phyloP scores from a whole-genome alignment of 2,113 vertebrate species.

The Octodon degus region DNA sequence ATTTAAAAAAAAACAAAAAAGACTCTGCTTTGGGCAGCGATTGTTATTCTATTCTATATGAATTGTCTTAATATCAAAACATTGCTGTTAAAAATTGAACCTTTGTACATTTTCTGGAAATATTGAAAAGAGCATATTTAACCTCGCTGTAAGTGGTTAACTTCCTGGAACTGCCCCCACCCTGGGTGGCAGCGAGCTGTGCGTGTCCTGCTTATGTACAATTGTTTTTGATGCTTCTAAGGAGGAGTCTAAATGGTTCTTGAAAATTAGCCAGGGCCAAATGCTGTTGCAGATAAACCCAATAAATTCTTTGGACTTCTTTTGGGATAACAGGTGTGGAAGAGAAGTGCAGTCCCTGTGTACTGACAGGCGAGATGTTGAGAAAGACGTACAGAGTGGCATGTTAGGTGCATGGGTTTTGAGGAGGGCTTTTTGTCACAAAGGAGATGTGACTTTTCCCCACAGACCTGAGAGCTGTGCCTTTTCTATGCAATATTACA shows the following conservation, averaged over 20 bases:
- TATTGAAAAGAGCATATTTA: slow-evolving; percentile 45
- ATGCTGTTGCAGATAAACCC: slow-evolving; percentile 81
- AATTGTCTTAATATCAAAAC: slow-evolving; percentile 73
- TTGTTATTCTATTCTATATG: background rate
- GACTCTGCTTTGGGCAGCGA: background rate
- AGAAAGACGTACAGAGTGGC: slow-evolving; percentile 85
- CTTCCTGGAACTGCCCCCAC: slow-evolving; percentile 45
- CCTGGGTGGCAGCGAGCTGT: slow-evolving; percentile 57
- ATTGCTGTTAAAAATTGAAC: slow-evolving; percentile 70
- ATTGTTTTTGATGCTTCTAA: slow-evolving; percentile 83
- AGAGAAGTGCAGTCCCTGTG: slow-evolving; percentile 73
- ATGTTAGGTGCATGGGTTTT: slow-evolving; percentile 86
- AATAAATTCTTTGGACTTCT: slow-evolving; percentile 77
- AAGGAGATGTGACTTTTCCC: slow-evolving; percentile 91
- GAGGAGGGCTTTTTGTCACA: slow-evolving; percentile 84
- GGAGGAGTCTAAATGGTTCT: slow-evolving; percentile 79
- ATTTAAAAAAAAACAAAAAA: slow-evolving; percentile 15
- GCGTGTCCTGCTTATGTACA: slow-evolving; percentile 78
- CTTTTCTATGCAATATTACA: slow-evolving; percentile 99
- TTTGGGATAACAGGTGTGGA: slow-evolving; percentile 64
- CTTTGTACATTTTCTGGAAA: slow-evolving; percentile 78
- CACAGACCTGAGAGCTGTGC: slow-evolving; percentile 99
- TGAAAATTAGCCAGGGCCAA: slow-evolving; percentile 78
- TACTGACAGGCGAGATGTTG: slow-evolving; percentile 78
- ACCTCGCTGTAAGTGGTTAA: slow-evolving; percentile 74